phyloP scores from a whole-genome alignment of 1,140 invertebrate species.

The Eupeodes corollae region DNA sequence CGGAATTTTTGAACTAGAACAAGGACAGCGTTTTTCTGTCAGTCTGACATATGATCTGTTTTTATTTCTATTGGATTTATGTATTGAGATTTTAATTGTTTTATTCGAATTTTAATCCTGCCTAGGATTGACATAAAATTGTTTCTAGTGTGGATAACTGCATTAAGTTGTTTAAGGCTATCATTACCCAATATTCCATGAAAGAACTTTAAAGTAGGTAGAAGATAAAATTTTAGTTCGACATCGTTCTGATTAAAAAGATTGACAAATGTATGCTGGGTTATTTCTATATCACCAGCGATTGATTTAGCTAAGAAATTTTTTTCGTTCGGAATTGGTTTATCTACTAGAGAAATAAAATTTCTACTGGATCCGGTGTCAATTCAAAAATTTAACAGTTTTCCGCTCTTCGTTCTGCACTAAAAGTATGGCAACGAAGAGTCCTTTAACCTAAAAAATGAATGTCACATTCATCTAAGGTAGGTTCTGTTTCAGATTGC shows the following conservation, averaged over 20 bases:
- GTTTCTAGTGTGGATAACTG: constrained; percentile 8
- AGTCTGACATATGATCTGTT: constrained; percentile 2
- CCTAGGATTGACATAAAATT: constrained; percentile 3
- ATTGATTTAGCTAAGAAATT: constrained; percentile 10
- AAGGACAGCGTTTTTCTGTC: neutral
- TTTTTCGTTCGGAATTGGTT: constrained; percentile 5
- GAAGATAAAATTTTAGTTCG: no score
- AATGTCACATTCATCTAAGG: neutral
- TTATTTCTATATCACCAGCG: constrained; percentile 9
- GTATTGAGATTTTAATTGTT: constrained; percentile 7
- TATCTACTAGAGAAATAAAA: constrained; percentile 9
- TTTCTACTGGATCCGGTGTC: constrained; percentile 12
- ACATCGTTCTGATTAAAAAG: constrained; percentile 6
- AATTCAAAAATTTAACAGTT: constrained; percentile 8
- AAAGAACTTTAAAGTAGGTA: no score
- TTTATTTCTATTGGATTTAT: constrained; percentile 9
- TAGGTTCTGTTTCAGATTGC: neutral
- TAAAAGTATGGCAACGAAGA: no score
- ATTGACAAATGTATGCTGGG: constrained; percentile 6
- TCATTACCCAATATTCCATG: no score
- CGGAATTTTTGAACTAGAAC: neutral
- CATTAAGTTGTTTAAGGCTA: no score
- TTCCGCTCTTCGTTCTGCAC: constrained; percentile 6
- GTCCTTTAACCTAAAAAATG: constrained; percentile 14
- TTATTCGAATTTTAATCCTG: neutral